Conservation (phyloP, 2,888 invertebrate species). For the Stenotaenia linearis region DNA sequence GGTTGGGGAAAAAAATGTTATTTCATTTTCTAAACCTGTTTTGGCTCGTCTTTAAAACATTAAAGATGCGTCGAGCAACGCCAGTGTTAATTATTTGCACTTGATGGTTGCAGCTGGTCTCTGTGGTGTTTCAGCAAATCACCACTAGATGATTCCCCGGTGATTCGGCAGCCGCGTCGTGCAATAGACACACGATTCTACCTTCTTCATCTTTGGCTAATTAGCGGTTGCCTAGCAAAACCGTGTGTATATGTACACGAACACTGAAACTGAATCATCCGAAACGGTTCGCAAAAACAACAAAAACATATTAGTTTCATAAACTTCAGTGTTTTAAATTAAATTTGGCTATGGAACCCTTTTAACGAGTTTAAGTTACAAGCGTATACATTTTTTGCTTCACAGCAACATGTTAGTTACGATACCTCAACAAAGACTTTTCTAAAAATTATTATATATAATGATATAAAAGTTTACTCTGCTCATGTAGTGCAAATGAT, state of each 20-base stretch:
- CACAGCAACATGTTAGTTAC: no score
- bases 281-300: no score
- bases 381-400: no score
- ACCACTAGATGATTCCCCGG: conserved; percentile 19
- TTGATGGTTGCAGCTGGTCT: conserved; percentile 19
- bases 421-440: no score
- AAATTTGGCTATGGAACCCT: no score
- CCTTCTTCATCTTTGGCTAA: conserved; percentile 14
- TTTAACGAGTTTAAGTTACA: no score
- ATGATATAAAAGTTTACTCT: no score
- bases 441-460: no score
- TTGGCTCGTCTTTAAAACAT: conserved; percentile 1
- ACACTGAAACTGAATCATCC: not conserved
- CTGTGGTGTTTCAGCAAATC: conserved; percentile 19
- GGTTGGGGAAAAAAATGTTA: not conserved
- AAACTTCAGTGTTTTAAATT: no score
- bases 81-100: conserved; percentile 19
- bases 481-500: no score
- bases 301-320: not conserved
- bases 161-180: conserved; percentile 19
- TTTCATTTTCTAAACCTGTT: not conserved
- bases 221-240: not conserved
- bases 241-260: not conserved
- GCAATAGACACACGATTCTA: conserved; percentile 7
- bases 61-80: conserved; percentile 15